Evolutionary conservation across 2,113 vertebrate genomes (phyloP).

Genomic region (Rhineura floridana): DNA sequence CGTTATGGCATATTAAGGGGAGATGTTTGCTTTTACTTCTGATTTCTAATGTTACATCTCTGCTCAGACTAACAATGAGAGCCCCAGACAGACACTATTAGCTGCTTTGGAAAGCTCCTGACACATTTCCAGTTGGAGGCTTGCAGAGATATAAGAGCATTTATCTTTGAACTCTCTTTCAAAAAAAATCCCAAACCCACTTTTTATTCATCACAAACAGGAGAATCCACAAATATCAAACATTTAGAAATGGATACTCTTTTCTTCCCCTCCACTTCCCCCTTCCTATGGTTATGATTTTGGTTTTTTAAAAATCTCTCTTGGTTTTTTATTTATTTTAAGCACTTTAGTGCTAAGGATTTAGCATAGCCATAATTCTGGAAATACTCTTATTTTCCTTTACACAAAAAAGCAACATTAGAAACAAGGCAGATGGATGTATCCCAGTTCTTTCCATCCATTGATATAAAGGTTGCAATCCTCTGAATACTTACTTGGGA

Average conservation of each 20-base stretch:
- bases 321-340: neutral
- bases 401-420: neutral
- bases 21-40: constrained; percentile 14
- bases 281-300: neutral
- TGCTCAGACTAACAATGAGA: constrained; percentile 22
- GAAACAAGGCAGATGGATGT: neutral
- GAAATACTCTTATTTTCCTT: neutral
- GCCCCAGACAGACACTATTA: neutral
- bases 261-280: neutral
- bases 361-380: neutral
- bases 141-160: neutral
- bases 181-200: neutral
- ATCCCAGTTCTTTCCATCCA: too few relatives aligned
- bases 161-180: neutral
- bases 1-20: constrained; percentile 23
- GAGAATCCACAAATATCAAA: neutral
- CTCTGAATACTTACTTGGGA: neutral
- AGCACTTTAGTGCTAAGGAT: neutral
- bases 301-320: neutral
- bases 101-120: constrained; percentile 7
- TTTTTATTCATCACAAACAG: neutral
- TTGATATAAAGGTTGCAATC: neutral
- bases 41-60: constrained; percentile 11
- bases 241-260: neutral
- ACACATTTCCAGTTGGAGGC: neutral